Conservation (phyloP, 2,113 vertebrate species). For the Rhineura floridana region DNA sequence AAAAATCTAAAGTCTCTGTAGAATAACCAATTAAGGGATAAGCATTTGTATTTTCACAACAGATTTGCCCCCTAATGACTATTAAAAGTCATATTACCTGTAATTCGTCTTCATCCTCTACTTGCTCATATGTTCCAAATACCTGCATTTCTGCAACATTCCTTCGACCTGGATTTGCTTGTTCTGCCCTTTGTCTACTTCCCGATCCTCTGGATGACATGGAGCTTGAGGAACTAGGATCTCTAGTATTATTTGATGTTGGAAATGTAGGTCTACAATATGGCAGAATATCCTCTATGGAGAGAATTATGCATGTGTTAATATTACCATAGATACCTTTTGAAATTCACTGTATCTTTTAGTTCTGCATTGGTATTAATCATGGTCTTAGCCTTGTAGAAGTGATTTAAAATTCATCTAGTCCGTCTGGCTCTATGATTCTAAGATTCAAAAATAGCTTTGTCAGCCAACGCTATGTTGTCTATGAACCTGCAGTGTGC, state of each 20-base stretch:
- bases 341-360: neutral
- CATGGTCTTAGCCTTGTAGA: neutral
- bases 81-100: conserved; percentile 79
- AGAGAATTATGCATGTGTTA: conserved; percentile 56
- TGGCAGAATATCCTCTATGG: conserved; percentile 92
- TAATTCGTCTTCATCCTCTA: conserved; percentile 76
- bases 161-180: conserved; percentile 83
- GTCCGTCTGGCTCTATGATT: too few species aligned
- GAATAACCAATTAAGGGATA: neutral
- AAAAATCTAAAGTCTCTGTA: neutral
- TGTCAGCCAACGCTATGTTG: too few species aligned
- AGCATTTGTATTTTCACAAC: neutral
- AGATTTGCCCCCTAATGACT: neutral
- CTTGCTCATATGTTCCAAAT: conserved; percentile 88
- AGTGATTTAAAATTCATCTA: too few species aligned
- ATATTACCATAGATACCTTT: neutral
- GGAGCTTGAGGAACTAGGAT: conserved; percentile 97
- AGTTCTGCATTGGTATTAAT: conserved; percentile 24
- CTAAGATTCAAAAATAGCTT: too few species aligned
- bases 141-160: conserved; percentile 90
- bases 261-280: conserved; percentile 98
- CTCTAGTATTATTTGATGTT: conserved; percentile 90
- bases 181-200: conserved; percentile 89
- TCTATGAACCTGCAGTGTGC: too few species aligned
- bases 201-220: conserved; percentile 97